Evolutionary conservation across 2,797 vertebrate species (phyloP).

Genomic region (Enteromius fasciolatus): DNA sequence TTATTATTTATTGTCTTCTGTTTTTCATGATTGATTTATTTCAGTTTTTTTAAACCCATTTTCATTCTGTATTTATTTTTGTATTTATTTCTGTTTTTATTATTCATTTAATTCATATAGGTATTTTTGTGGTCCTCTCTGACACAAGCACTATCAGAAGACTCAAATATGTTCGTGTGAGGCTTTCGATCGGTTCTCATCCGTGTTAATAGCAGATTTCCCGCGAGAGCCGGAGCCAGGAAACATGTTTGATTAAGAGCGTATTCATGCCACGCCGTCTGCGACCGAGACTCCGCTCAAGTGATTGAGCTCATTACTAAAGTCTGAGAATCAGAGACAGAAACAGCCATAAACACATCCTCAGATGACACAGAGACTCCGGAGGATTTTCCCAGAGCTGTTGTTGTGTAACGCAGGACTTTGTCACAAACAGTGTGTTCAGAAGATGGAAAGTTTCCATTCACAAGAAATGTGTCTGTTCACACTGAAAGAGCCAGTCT

Average conservation of each 20-base stretch:
- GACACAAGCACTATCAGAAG: background rate
- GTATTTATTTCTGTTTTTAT: background rate
- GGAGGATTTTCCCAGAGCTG: conserved; percentile 50
- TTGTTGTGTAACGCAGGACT: conserved; percentile 43
- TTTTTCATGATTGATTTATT: background rate
- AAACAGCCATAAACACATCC: conserved; percentile 55
- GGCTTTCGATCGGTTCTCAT: conserved; percentile 48
- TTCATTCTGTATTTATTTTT: background rate
- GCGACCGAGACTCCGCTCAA: conserved; percentile 48
- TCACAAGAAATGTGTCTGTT: background rate
- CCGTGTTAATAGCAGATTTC: conserved; percentile 61
- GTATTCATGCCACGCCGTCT: conserved; percentile 50
- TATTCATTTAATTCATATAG: too few species aligned
- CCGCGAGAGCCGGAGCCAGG: conserved; percentile 55
- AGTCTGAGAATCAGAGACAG: conserved; percentile 53
- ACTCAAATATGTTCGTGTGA: conserved; percentile 2
- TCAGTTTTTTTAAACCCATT: background rate
- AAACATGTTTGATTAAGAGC: conserved; percentile 65
- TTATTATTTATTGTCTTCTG: background rate
- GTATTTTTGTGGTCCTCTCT: background rate
- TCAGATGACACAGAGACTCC: conserved; percentile 51
- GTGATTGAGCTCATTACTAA: conserved; percentile 64
- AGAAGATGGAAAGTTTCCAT: background rate
- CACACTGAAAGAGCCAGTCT: background rate
- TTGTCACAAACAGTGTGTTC: conserved; percentile 14